Percentiles rank a stretch among this genome's conserved stretches.
Evolutionary conservation across 23 tunicate species (phyloP).

Genomic region (Trididemnum nubilum): DNA sequence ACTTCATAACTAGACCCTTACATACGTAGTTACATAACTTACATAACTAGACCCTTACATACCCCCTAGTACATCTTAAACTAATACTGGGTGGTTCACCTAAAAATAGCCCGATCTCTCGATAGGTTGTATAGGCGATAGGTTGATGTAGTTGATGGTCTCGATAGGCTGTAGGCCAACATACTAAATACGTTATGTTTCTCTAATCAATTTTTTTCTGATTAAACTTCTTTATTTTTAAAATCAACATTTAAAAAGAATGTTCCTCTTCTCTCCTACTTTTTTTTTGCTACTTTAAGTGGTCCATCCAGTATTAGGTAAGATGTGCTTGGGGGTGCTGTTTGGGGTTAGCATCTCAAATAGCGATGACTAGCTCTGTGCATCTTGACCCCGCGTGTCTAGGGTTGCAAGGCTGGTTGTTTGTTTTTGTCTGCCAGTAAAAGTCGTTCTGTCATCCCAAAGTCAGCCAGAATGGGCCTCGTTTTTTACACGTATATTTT

Average conservation of each 20-base stretch:
- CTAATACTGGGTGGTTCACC: background rate
- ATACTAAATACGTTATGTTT: conserved; percentile 17
- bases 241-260: background rate
- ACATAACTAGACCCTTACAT: too few relatives aligned
- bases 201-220: conserved; percentile 18
- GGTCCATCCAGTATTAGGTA: background rate
- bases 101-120: conserved; percentile 14
- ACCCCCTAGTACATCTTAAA: too few relatives aligned
- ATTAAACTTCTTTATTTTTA: background rate
- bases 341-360: too few relatives aligned
- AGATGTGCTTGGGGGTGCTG: too few relatives aligned
- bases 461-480: too few relatives aligned
- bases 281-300: background rate
- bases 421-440: too few relatives aligned
- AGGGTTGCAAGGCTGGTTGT: too few relatives aligned
- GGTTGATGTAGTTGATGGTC: conserved; percentile 26
- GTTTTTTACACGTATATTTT: background rate
- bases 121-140: conserved; percentile 20
- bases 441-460: too few relatives aligned
- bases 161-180: conserved; percentile 18
- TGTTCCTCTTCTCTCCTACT: background rate
- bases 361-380: too few relatives aligned
- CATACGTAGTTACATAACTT: too few relatives aligned
- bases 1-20: too few relatives aligned
- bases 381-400: too few relatives aligned